A percentile compares a stretch with the other conserved stretches of the same genome.
Evolutionary conservation across 2,797 vertebrate genomes (phyloP).

Genomic region (Spinus pinus): DNA sequence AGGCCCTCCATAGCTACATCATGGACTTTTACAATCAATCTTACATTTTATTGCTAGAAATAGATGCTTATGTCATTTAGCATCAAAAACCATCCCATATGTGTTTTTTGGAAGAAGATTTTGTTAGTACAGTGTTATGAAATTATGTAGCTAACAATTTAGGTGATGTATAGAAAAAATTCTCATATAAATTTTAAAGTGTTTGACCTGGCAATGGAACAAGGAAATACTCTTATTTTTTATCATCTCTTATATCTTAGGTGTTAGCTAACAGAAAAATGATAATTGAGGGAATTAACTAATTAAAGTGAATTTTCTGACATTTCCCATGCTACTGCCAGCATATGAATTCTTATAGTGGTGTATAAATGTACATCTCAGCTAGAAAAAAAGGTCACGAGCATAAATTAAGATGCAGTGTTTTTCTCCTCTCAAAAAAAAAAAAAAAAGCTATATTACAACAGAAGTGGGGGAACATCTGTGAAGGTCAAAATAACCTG

Average conservation of each 20-base stretch:
- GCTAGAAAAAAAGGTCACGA: constrained; percentile 74
- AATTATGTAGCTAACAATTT: constrained; percentile 54
- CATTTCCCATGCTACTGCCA: constrained; percentile 71
- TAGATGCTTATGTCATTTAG: constrained; percentile 58
- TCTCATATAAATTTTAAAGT: constrained; percentile 59
- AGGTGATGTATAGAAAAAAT: constrained; percentile 49
- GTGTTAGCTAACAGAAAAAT: constrained; percentile 56
- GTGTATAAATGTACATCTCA: constrained; percentile 66
- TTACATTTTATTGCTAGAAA: constrained; percentile 69
- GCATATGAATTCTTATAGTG: constrained; percentile 60
- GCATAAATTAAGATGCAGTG: constrained; percentile 71
- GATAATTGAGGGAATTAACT: constrained; percentile 65
- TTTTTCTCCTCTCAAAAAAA: constrained; percentile 52
- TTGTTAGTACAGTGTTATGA: constrained; percentile 48
- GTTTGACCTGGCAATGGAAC: constrained; percentile 22
- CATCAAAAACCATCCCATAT: constrained; percentile 40
- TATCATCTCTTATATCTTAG: constrained; percentile 25
- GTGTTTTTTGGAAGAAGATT: constrained; percentile 45
- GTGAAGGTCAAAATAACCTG: constrained; percentile 52
- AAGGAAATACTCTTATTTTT: not conserved
- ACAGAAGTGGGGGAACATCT: constrained; percentile 25
- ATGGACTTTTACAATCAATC: constrained; percentile 76
- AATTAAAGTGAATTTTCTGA: constrained; percentile 66
- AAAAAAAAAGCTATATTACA: constrained; percentile 28
- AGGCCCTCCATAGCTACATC: constrained; percentile 60